Evolutionary conservation across 2,113 vertebrate genomes (phyloP).

Genomic region (Paracanthobrama guichenoti): DNA sequence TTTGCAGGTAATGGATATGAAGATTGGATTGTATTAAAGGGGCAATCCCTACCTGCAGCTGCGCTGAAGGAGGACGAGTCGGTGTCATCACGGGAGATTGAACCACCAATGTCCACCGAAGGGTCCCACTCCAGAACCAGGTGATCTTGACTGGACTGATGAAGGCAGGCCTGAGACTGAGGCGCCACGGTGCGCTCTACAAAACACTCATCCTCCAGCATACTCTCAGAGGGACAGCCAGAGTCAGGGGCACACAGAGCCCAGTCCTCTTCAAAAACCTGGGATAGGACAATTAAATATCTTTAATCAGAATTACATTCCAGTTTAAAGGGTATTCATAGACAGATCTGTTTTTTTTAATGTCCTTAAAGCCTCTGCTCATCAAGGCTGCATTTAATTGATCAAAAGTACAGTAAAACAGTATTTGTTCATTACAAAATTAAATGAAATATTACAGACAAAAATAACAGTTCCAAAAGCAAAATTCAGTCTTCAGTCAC

Average conservation of each 20-base stretch:
- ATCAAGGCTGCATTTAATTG: not conserved
- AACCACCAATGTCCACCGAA: conserved; percentile 82
- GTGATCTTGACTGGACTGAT: conserved; percentile 65
- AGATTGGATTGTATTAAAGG: not conserved
- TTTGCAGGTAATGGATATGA: not conserved
- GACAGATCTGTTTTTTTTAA: not conserved
- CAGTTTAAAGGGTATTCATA: not conserved
- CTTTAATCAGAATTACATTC: not conserved
- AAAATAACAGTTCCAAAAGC: too few relatives aligned
- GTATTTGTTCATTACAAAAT: not conserved
- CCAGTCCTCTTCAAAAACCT: conserved; percentile 81
- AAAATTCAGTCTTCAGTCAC: too few relatives aligned
- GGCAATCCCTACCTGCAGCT: conserved; percentile 59
- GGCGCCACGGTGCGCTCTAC: conserved; percentile 34
- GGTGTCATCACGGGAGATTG: conserved; percentile 70
- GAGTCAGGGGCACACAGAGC: conserved; percentile 69
- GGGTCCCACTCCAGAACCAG: conserved; percentile 88
- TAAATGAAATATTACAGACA: not conserved
- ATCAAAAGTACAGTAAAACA: not conserved
- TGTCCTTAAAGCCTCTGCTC: not conserved
- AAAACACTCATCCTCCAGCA: conserved; percentile 64
- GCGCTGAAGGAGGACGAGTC: conserved; percentile 74
- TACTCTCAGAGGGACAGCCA: conserved; percentile 70
- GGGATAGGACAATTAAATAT: not conserved
- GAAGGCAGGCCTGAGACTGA: conserved; percentile 12